Conservation (phyloP, 2,797 vertebrate species). For the Paramormyrops hopkinsi region DNA sequence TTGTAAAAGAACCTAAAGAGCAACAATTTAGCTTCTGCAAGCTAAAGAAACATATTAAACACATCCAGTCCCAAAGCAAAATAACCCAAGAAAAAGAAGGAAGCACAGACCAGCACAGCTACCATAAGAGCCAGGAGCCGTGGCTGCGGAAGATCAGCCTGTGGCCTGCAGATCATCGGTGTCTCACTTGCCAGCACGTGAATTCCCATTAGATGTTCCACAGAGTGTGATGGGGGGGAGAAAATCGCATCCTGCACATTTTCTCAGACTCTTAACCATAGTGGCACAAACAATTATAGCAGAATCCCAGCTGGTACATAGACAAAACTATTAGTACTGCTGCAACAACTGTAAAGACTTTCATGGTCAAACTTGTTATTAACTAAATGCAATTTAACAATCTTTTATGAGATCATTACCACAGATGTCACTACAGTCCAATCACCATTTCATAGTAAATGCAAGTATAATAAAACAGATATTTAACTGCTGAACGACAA, state of each 20-base stretch:
- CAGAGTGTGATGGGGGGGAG: background rate
- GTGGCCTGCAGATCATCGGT: background rate
- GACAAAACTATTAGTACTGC: background rate
- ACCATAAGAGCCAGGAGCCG: background rate
- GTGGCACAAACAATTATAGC: background rate
- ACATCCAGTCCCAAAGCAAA: background rate
- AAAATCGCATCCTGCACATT: background rate
- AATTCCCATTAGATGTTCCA: background rate
- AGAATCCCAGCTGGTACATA: background rate
- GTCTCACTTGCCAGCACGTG: background rate
- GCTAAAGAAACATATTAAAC: background rate
- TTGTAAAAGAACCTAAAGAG: background rate
- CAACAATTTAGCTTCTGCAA: background rate
- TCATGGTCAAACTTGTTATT: background rate
- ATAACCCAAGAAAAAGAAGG: background rate
- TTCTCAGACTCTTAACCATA: background rate
- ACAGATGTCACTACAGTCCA: background rate
- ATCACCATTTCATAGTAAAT: background rate
- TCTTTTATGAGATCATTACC: background rate
- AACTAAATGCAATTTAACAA: background rate
- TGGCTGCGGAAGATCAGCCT: background rate
- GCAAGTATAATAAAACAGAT: background rate
- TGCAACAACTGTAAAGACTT: background rate
- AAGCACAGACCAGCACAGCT: background rate
- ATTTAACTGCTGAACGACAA: background rate